phyloP scores from a whole-genome alignment of 2,888 invertebrate genomes.

The Mayetiola destructor region DNA sequence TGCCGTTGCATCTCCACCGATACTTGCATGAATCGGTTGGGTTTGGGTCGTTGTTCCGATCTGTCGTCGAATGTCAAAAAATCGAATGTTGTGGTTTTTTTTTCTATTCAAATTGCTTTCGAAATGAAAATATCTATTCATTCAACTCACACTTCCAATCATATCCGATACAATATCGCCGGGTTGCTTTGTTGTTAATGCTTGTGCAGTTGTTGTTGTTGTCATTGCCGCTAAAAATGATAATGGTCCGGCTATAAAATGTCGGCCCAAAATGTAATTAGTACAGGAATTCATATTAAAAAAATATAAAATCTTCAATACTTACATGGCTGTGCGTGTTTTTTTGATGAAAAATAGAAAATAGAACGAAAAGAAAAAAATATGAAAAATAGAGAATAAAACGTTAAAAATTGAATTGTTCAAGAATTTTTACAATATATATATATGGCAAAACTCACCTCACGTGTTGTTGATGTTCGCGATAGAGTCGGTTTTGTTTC shows the following conservation, averaged over 20 bases:
- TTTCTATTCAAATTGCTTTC: too few relatives aligned
- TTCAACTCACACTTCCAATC: conserved; percentile 6
- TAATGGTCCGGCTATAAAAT: not conserved
- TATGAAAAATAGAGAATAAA: too few relatives aligned
- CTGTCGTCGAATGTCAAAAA: too few relatives aligned
- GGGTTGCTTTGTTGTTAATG: conserved; percentile 15
- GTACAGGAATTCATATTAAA: too few relatives aligned
- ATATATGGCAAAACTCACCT: not conserved
- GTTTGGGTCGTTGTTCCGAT: not conserved
- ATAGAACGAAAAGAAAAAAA: too few relatives aligned
- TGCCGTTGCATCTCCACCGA: not conserved
- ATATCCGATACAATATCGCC: conserved; percentile 7
- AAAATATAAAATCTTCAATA: too few relatives aligned
- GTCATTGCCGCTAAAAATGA: conserved; percentile 4
- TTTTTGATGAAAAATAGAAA: too few relatives aligned
- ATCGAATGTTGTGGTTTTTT: too few relatives aligned
- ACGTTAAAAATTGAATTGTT: conserved; percentile 23
- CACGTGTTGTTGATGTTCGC: not conserved
- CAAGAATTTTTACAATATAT: not conserved
- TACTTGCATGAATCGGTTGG: not conserved
- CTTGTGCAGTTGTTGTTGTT: conserved; percentile 19
- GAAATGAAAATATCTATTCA: too few relatives aligned
- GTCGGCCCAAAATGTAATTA: too few relatives aligned
- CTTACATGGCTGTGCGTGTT: too few relatives aligned
- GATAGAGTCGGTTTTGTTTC: not conserved